phyloP scores from a whole-genome alignment of 2,797 vertebrate genomes.

The Rhinogobio ventralis region DNA sequence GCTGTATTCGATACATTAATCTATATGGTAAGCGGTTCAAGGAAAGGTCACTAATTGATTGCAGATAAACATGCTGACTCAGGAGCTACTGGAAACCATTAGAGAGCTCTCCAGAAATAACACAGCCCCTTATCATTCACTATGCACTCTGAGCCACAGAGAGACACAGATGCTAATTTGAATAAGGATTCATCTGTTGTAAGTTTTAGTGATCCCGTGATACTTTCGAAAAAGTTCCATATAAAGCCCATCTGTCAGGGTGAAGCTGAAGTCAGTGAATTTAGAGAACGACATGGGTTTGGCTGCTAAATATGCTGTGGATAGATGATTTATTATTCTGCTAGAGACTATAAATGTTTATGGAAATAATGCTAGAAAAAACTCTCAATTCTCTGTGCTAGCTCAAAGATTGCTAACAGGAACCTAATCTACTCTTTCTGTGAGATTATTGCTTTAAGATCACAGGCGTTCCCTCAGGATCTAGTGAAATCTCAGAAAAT shows the following conservation, averaged over 20 bases:
- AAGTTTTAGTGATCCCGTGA: slow-evolving; percentile 38
- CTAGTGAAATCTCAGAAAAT: slow-evolving; percentile 80
- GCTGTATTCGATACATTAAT: slow-evolving; percentile 97
- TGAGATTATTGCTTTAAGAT: slow-evolving; percentile 43
- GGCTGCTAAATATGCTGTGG: slow-evolving; percentile 8
- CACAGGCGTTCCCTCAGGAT: slow-evolving; percentile 64
- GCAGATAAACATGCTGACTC: slow-evolving; percentile 38
- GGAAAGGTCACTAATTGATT: slow-evolving; percentile 45
- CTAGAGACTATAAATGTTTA: slow-evolving; percentile 6
- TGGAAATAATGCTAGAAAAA: slow-evolving; percentile 18
- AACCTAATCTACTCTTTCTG: slow-evolving; percentile 31
- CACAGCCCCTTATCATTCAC: slow-evolving; percentile 19
- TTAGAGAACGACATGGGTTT: slow-evolving; percentile 28
- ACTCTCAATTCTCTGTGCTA: slow-evolving; percentile 9
- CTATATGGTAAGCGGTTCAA: slow-evolving; percentile 87
- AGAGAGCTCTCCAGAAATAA: slow-evolving; percentile 35
- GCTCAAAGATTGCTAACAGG: slow-evolving; percentile 18
- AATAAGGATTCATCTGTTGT: slow-evolving; percentile 46
- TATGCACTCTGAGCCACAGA: slow-evolving; percentile 28
- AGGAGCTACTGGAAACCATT: slow-evolving; percentile 32
- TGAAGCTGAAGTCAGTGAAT: slow-evolving; percentile 37
- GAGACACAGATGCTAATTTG: slow-evolving; percentile 54
- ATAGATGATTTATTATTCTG: slow-evolving; percentile 33
- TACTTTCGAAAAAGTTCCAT: slow-evolving; percentile 34
- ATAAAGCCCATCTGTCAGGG: slow-evolving; percentile 49